Conservation (phyloP, 2,113 vertebrate species). For the Hylia prasina region DNA sequence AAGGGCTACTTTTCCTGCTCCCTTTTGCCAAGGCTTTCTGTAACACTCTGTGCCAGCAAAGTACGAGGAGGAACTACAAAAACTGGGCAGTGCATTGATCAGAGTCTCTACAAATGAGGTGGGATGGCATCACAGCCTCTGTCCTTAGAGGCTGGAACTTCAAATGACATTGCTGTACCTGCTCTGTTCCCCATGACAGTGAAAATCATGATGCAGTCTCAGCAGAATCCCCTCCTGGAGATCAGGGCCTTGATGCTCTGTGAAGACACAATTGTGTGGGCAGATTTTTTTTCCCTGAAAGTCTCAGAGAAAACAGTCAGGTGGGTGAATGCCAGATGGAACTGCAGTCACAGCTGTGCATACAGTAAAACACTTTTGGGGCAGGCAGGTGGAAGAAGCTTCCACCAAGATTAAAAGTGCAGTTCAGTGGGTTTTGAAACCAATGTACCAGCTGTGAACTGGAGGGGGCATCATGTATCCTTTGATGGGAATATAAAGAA, state of each 20-base stretch:
- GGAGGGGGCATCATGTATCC: neutral
- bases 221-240: neutral
- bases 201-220: neutral
- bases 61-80: neutral
- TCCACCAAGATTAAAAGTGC: neutral
- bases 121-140: neutral
- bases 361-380: neutral
- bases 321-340: neutral
- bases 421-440: slow-evolving; percentile 10
- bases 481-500: slow-evolving; percentile 24
- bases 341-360: neutral
- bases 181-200: neutral
- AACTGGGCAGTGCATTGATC: neutral
- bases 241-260: neutral
- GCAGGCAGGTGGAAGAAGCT: neutral
- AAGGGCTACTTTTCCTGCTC: slow-evolving; percentile 33
- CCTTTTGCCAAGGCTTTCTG: slow-evolving; percentile 11
- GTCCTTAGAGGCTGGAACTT: neutral
- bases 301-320: neutral
- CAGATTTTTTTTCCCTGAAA: neutral
- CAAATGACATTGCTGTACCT: neutral
- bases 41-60: neutral
- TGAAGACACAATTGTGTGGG: neutral
- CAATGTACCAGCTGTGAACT: neutral
- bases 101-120: neutral